Evolutionary conservation across 2,113 vertebrate genomes (phyloP).

Genomic region (Pterophyllum scalare): DNA sequence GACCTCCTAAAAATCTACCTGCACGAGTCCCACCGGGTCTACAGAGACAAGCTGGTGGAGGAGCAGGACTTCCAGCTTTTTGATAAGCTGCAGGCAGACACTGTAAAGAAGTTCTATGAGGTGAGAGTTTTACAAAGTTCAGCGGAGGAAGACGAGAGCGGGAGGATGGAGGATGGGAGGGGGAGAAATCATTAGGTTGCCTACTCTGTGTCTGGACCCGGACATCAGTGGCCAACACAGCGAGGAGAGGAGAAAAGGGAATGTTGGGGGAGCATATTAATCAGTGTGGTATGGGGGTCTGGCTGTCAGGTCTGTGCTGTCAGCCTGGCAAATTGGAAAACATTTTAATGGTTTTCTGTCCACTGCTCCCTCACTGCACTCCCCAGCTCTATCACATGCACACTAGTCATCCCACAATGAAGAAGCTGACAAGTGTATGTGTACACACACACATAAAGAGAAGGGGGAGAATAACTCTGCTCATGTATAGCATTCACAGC

Average conservation of each 20-base stretch:
- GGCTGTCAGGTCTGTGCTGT: constrained; percentile 73
- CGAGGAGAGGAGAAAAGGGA: constrained; percentile 43
- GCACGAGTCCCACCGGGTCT: constrained; percentile 90
- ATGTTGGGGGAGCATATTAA: constrained; percentile 68
- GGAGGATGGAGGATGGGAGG: not conserved
- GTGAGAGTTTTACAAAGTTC: constrained; percentile 80
- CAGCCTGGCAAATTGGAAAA: constrained; percentile 79
- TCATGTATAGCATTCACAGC: constrained; percentile 27
- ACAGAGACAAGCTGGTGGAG: constrained; percentile 91
- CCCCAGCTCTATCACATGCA: constrained; percentile 44
- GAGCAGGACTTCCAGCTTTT: constrained; percentile 84
- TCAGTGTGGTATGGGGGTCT: constrained; percentile 54
- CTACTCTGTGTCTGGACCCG: constrained; percentile 56
- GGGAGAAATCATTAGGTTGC: constrained; percentile 60
- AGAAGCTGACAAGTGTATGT: constrained; percentile 54
- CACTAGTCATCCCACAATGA: constrained; percentile 51
- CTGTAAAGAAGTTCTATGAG: constrained; percentile 86
- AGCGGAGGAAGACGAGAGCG: constrained; percentile 32
- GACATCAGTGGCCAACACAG: constrained; percentile 63
- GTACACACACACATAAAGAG: constrained; percentile 9
- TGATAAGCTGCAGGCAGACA: constrained; percentile 89
- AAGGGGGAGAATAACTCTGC: not conserved
- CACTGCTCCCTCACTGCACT: constrained; percentile 50
- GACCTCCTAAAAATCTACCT: constrained; percentile 90
- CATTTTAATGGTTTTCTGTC: constrained; percentile 80